Conservation (phyloP, 2,113 vertebrate genomes). For the Scopus umbretta region DNA sequence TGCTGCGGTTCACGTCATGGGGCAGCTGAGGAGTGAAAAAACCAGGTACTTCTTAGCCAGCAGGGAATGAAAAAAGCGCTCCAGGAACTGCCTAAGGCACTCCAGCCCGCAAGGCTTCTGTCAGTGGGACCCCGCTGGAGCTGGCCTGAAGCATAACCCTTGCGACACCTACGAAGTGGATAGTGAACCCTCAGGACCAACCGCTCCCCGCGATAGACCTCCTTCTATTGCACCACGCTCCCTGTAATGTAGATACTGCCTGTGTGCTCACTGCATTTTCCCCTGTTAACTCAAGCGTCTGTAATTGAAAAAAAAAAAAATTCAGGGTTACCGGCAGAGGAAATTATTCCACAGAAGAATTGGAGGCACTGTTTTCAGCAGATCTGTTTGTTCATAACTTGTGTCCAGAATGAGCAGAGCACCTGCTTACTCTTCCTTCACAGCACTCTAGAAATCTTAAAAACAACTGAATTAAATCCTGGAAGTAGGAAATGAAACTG, state of each 20-base stretch:
- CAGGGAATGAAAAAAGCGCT: not conserved
- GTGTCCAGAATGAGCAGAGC: not conserved
- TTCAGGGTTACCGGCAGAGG: not conserved
- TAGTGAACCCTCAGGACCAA: not conserved
- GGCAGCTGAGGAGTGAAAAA: not conserved
- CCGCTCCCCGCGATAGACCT: accelerated
- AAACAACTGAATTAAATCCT: not conserved
- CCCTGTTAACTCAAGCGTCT: not conserved
- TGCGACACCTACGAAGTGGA: accelerated
- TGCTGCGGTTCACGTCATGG: not conserved
- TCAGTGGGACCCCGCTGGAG: accelerated
- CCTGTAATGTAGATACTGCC: not conserved
- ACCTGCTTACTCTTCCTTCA: not conserved
- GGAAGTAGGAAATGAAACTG: not conserved
- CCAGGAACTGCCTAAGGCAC: not conserved
- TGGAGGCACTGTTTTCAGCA: not conserved
- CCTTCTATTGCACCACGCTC: not conserved
- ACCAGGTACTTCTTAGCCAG: not conserved
- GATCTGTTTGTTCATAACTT: not conserved
- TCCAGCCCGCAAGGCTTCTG: not conserved
- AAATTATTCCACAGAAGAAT: not conserved
- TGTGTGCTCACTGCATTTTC: not conserved
- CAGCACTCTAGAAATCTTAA: not conserved
- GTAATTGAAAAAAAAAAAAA: not conserved
- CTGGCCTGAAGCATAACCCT: not conserved